Base-by-base conservation (phyloP, 2,797 vertebrate genomes). In the Acrossocheilus wenchowensis region DNA sequence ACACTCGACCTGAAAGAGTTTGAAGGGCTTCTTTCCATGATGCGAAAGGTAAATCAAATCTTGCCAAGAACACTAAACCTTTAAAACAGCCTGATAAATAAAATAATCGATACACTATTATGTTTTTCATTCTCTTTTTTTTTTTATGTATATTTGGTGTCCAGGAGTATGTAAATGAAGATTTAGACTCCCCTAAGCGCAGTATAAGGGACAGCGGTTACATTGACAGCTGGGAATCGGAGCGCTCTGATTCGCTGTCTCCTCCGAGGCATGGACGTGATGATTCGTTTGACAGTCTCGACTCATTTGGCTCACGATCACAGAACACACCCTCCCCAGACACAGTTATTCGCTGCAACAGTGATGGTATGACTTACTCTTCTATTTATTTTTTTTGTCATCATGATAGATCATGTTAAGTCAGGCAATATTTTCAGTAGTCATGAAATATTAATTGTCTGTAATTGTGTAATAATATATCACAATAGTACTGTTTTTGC, bases 141-240 rank as follows among this genome's bases (percentile, higher is more conserved):
- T 43, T 34, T 50, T 72, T 19, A 52, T 78, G 3, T 50, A 6
- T 17, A 83, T 90, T 11, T 87, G 81, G 68, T 60, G 60, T 89
- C 71, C 82, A 99, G 97, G 97, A 98, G 88, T 95, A 93, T 86
- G 77, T 83, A 21, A 81, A 52, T 0, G 98, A 98, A 72, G 97
- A 98, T 34, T 91, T 94, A 60, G 97, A 98, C 80, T 97, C 96
- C 85, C 96, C 97, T 86, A 98, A 97, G 78, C 96, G 97, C 88
- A 96, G 96, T 66, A 96, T 99, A 78, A 95, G 98, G 77, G 98
- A 99, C 96, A 99, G 98, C 0, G 98, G 97, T 88, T 99, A 98
- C n/a, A 94, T 97, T 82, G 98, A 99, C 94, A 97, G 97, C 94
- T 99, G 98, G 97, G 98, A 99, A 88, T 98, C 98, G 0, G 98